Percentiles rank a stretch among this genome's conserved stretches.
phyloP scores from a whole-genome alignment of 2,797 vertebrate species.

The Chiroxiphia lanceolata region DNA sequence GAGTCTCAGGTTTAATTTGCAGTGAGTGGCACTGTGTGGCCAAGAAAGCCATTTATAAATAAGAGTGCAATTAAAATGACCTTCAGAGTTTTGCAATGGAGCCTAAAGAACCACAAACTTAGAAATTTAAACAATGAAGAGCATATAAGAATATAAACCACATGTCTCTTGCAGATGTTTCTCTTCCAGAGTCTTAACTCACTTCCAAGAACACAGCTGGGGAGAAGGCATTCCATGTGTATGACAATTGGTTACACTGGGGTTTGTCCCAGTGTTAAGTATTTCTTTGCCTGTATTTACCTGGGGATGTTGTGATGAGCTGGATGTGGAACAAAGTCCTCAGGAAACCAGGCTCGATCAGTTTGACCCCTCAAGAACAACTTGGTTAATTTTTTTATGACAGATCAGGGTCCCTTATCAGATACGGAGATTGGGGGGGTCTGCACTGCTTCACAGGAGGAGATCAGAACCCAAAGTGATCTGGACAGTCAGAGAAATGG shows the following conservation, averaged over 20 bases:
- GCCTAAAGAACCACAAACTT: background rate
- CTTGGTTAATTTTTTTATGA: background rate
- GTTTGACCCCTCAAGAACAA: background rate
- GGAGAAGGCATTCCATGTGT: background rate
- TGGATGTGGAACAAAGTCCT: background rate
- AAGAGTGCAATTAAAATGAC: background rate
- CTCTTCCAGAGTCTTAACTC: background rate
- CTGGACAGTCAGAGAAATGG: background rate
- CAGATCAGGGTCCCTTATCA: background rate
- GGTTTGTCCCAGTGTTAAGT: background rate
- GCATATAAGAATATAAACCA: background rate
- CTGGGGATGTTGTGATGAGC: background rate
- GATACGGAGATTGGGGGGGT: too few species aligned
- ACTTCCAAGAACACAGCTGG: background rate
- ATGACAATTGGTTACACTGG: background rate
- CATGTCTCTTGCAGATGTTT: background rate
- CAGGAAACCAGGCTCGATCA: background rate
- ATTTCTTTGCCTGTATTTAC: background rate
- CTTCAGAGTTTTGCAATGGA: background rate
- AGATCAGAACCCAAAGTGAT: background rate
- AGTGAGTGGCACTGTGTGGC: background rate
- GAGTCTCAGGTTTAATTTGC: conserved; percentile 10
- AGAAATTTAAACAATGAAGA: background rate
- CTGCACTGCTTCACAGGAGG: background rate
- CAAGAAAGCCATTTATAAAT: conserved; percentile 30